These are phyloP conservation scores for Clusia tigrina DNA, from an alignment of 2,888 invertebrate genomes.

Conservation along the genomic window DNA sequence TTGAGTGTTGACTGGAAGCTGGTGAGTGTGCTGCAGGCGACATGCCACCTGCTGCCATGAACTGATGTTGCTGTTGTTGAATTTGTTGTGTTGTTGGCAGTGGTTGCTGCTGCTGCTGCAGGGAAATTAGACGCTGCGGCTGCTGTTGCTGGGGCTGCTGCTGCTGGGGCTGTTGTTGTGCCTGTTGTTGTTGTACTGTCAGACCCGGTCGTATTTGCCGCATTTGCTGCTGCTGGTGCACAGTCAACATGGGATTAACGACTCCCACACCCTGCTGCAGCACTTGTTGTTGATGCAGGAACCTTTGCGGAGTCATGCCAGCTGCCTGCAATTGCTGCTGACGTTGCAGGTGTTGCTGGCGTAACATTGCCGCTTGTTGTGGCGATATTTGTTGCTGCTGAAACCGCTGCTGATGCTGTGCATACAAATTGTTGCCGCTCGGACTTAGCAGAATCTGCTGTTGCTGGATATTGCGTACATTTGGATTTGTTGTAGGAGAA, in stretches of 20 bases:
- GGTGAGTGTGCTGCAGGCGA: constrained; percentile 56
- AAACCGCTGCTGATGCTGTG: constrained; percentile 27
- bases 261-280: constrained; percentile 59
- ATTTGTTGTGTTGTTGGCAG: constrained; percentile 48
- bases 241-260: constrained; percentile 41
- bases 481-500: constrained; percentile 52
- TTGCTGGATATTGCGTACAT: constrained; percentile 46
- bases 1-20: constrained; percentile 58
- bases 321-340: constrained; percentile 42
- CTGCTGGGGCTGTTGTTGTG: constrained; percentile 38
- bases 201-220: constrained; percentile 47
- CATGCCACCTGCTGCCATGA: constrained; percentile 47
- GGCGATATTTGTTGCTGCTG: constrained; percentile 36
- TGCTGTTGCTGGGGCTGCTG: constrained; percentile 34
- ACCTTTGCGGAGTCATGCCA: too few relatives aligned
- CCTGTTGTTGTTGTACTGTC: constrained; percentile 41
- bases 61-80: constrained; percentile 41
- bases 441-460: constrained; percentile 51
- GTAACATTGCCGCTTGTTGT: constrained; percentile 24
- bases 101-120: constrained; percentile 40
- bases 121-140: constrained; percentile 43
- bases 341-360: constrained; percentile 34
- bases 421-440: constrained; percentile 48
- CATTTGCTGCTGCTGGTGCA: constrained; percentile 44
- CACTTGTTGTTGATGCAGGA: constrained; percentile 40